These are phyloP conservation scores for Erpornis zantholeuca DNA, from an alignment of 2,113 vertebrate genomes.

Conservation along the genomic window DNA sequence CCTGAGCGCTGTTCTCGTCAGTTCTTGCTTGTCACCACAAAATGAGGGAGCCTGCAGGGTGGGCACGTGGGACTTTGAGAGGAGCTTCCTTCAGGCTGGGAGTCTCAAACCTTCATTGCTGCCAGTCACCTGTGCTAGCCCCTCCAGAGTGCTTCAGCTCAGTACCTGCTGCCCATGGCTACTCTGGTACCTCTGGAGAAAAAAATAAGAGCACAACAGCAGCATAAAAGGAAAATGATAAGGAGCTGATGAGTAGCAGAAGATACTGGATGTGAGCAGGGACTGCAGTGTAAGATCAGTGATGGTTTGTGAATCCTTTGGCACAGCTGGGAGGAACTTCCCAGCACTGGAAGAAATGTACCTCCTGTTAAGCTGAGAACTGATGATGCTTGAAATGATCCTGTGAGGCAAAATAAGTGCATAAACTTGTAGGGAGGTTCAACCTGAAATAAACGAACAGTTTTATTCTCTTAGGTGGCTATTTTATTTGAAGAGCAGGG, in stretches of 20 bases:
- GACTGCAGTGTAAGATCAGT: neutral
- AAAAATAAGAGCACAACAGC: neutral
- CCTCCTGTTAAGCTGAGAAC: neutral
- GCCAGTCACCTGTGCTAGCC: neutral
- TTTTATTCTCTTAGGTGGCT: neutral
- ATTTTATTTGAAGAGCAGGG: neutral
- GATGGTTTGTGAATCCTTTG: neutral
- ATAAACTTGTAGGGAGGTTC: neutral
- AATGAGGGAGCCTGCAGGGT: fast-evolving
- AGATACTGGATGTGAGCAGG: neutral
- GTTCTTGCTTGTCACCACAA: neutral
- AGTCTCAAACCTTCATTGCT: neutral
- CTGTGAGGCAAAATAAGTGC: conserved; percentile 39
- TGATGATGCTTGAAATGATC: conserved; percentile 32
- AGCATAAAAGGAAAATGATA: neutral
- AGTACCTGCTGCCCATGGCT: neutral
- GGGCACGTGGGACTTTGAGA: neutral
- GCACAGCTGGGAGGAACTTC: neutral
- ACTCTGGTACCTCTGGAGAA: neutral
- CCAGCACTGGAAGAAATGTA: neutral
- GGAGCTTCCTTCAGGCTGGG: neutral
- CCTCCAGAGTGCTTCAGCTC: neutral
- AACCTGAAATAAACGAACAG: neutral
- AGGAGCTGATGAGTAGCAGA: neutral
- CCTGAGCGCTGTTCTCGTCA: neutral